phyloP scores from a whole-genome alignment of 2,113 vertebrate genomes.

The Zingel zingel region DNA sequence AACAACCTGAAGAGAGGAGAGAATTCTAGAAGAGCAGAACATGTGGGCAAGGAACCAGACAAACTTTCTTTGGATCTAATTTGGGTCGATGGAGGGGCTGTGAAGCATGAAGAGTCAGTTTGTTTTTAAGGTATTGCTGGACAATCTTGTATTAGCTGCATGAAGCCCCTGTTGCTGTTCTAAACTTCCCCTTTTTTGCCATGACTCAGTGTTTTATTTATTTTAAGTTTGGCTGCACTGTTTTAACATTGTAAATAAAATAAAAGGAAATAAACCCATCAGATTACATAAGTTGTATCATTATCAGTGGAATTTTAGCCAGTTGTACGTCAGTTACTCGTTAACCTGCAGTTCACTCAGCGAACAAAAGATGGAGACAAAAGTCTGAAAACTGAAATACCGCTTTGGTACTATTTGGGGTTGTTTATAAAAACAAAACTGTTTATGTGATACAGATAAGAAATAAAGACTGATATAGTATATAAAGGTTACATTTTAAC shows the following conservation, averaged over 20 bases:
- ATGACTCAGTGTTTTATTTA: constrained; percentile 73
- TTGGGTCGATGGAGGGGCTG: constrained; percentile 26
- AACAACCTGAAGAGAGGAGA: constrained; percentile 11
- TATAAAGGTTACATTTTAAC: not conserved
- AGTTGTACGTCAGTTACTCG: too few relatives aligned
- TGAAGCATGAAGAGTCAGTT: constrained; percentile 66
- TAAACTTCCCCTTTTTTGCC: constrained; percentile 31
- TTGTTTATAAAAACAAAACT: not conserved
- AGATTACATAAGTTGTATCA: not conserved
- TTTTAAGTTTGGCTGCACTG: constrained; percentile 72
- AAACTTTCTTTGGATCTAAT: constrained; percentile 15
- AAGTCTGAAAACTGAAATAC: not conserved
- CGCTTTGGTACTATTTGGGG: too few relatives aligned
- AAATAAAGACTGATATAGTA: not conserved
- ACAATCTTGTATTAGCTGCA: constrained; percentile 82
- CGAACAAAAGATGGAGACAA: constrained; percentile 38
- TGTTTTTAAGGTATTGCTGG: constrained; percentile 79
- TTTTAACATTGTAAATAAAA: constrained; percentile 79
- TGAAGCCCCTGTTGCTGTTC: constrained; percentile 69
- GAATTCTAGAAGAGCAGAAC: constrained; percentile 10
- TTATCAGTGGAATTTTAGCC: not conserved
- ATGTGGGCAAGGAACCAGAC: not conserved
- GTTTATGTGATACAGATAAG: not conserved
- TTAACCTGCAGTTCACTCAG: constrained; percentile 39
- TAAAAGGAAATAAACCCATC: constrained; percentile 39